Evolutionary conservation across 2,888 invertebrate species (phyloP), one percentile per base, ranked within the genome.

Genomic region (Ochropleura leucogaster): DNA sequence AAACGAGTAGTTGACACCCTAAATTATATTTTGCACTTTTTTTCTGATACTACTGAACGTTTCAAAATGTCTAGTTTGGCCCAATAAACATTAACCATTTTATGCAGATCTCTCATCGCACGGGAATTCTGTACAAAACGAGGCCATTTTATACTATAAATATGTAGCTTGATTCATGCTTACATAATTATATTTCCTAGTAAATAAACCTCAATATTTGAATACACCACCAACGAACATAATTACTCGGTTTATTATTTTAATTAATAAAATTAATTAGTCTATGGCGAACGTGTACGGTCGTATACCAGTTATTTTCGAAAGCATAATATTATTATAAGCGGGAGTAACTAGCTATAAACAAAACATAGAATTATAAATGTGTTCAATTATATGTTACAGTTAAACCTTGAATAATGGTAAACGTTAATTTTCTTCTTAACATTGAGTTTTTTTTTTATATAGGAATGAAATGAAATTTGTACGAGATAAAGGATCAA

Each of bases 221-320:
- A 68, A 71, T 66, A 70, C 51, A 30, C 30, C 47, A 46, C n/a
- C 30, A 64, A 64, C 49, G 40, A 62, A 49, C 46, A 44, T 74
- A 69, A 67, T 72, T 53, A 74, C 64, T 72, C 55, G 5, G 67
- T 47, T 70, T 70, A 79, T 70, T 72, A 74, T 74, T 82, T 79
- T 69, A 74, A 74, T 82, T 82, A 82, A 79, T 78, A 64, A 70
- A 68, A 77, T 74, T 74, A 67, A 74, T 73, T 71, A 68, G 71
- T 82, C 12, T 63, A 44, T 59, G 47, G 62, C 67, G 66, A 62
- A 63, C 49, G 40, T 78, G 53, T 72, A 46, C 18, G 47, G 47
- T 69, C 44, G 55, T 47, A 30, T 64, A 53, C 53, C 46, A 68
- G 42, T 72, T 30, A 30, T 30, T 30, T 30, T 72, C 69, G 64